Percentiles rank a stretch among this genome's conserved stretches.
phyloP scores from a whole-genome alignment of 2,888 invertebrate species.

The Blera fallax region DNA sequence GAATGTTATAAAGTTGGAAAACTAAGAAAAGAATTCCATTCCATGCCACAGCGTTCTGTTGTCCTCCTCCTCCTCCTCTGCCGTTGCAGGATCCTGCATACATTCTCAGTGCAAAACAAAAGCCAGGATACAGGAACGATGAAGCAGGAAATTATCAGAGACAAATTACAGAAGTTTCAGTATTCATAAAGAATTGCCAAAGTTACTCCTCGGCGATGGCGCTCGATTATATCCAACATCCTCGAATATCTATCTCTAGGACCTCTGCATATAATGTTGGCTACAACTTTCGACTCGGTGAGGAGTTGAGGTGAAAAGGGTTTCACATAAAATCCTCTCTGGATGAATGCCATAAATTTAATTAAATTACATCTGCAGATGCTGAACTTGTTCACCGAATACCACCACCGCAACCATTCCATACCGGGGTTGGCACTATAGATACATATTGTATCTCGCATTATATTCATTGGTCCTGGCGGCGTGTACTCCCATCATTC shows the following conservation, averaged over 20 bases:
- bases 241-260: conserved; percentile 2
- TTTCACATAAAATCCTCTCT: conserved; percentile 56
- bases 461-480: conserved; percentile 65
- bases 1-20: conserved; percentile 60
- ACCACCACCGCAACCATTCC: not conserved
- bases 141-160: conserved; percentile 63
- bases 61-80: not conserved
- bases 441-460: conserved; percentile 69
- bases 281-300: conserved; percentile 58
- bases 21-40: conserved; percentile 67
- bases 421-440: conserved; percentile 27
- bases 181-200: conserved; percentile 74
- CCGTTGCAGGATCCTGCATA: conserved; percentile 19
- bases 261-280: conserved; percentile 67
- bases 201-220: conserved; percentile 64
- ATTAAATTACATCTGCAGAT: conserved; percentile 77
- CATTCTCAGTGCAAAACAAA: conserved; percentile 60
- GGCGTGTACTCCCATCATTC: conserved; percentile 9
- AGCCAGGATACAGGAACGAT: conserved; percentile 15
- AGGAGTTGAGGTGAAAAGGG: conserved; percentile 48
- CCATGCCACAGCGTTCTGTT: conserved; percentile 58
- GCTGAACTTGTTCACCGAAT: conserved; percentile 66
- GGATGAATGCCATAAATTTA: conserved; percentile 75
- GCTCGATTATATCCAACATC: not conserved
- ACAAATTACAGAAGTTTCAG: conserved; percentile 73